phyloP scores from a whole-genome alignment of 2,888 invertebrate genomes.

The Folsomia manolachei region DNA sequence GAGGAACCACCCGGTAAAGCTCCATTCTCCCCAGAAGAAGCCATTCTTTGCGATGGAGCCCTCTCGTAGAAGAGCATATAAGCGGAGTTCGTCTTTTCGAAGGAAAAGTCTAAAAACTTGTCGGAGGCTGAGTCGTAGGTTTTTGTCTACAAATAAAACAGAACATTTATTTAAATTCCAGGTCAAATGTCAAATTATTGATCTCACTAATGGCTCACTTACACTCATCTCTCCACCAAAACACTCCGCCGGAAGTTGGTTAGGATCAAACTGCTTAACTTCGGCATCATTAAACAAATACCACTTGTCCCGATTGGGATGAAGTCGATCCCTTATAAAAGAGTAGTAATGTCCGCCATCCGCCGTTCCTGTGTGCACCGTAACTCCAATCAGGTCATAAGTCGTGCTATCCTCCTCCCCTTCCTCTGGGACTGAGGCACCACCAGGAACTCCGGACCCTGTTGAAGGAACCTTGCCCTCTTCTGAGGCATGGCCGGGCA shows the following conservation, averaged over 20 bases:
- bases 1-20: constrained; percentile 44
- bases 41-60: constrained; percentile 56
- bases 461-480: constrained; percentile 48
- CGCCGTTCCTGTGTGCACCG: constrained; percentile 96
- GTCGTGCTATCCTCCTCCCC: constrained; percentile 54
- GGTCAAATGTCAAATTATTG: constrained; percentile 4
- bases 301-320: constrained; percentile 78
- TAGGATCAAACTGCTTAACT: constrained; percentile 91
- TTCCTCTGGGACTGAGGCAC: constrained; percentile 39
- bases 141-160: constrained; percentile 70
- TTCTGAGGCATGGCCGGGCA: constrained; percentile 83
- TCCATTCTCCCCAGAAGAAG: constrained; percentile 8
- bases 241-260: constrained; percentile 90
- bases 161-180: constrained; percentile 20
- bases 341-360: constrained; percentile 77
- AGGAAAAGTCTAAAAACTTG: constrained; percentile 95
- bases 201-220: constrained; percentile 51
- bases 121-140: constrained; percentile 95
- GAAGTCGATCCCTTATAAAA: constrained; percentile 83
- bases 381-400: constrained; percentile 85
- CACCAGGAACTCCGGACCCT: constrained; percentile 21
- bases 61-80: constrained; percentile 96
- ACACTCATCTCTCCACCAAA: constrained; percentile 97
- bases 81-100: constrained; percentile 95
- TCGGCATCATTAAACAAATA: constrained; percentile 88